Evolutionary conservation across 2,888 invertebrate genomes (phyloP).

Genomic region (Agriopis leucophaearia): DNA sequence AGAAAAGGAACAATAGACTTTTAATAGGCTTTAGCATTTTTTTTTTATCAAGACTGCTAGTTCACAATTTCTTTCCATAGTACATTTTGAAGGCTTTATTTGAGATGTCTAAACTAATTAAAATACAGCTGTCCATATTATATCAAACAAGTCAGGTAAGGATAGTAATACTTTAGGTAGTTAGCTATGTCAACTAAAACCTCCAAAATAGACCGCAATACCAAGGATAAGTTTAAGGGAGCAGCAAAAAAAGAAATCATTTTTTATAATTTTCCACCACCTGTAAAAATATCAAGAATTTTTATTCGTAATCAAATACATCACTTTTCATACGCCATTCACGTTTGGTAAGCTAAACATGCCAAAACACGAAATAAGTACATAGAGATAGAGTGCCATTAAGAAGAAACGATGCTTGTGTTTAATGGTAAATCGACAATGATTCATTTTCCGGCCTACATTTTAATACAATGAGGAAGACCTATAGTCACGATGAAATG

Average conservation of each 20-base stretch:
- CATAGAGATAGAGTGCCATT: slow-evolving; percentile 69
- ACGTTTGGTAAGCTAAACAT: slow-evolving; percentile 62
- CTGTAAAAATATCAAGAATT: slow-evolving; percentile 32
- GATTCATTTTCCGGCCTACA: slow-evolving; percentile 44
- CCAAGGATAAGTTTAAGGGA: slow-evolving; percentile 8
- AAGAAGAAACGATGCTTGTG: slow-evolving; percentile 63
- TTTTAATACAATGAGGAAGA: slow-evolving; percentile 31
- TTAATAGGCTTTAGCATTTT: background rate
- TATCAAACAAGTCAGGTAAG: too few relatives aligned
- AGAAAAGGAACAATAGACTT: slow-evolving; percentile 20
- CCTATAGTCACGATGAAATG: slow-evolving; percentile 51
- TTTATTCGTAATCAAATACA: slow-evolving; percentile 32
- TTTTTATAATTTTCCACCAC: slow-evolving; percentile 29
- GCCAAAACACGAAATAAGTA: slow-evolving; percentile 55
- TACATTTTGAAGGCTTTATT: too few relatives aligned
- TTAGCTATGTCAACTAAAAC: too few relatives aligned
- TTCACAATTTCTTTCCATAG: background rate
- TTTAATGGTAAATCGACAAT: slow-evolving; percentile 50
- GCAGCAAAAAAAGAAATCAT: slow-evolving; percentile 19
- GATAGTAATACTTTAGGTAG: too few relatives aligned
- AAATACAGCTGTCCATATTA: too few relatives aligned
- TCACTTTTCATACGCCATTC: slow-evolving; percentile 33
- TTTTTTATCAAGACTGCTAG: background rate
- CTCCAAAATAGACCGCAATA: background rate
- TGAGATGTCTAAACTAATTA: too few relatives aligned